A percentile compares a stretch with the other conserved stretches of the same genome.
Conservation (phyloP, 2,888 invertebrate genomes). For the Brachyptera risi region DNA sequence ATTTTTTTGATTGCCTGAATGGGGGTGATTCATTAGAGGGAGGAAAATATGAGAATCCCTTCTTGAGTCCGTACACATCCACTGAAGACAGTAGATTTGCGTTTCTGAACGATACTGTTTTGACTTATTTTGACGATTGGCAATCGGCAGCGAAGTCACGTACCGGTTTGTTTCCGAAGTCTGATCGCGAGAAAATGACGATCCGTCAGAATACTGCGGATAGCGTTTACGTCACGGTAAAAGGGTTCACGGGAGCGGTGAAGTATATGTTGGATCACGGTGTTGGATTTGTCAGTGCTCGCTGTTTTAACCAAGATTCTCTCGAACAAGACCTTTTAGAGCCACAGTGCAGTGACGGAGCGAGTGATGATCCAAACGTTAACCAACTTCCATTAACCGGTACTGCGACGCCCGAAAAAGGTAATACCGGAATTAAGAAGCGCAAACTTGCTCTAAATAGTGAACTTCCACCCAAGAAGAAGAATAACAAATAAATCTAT, state of each 20-base stretch:
- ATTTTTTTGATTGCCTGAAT: background rate
- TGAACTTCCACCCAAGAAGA: no score
- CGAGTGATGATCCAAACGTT: no score
- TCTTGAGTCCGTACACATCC: background rate
- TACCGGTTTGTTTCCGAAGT: no score
- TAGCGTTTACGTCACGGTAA: background rate
- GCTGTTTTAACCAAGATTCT: background rate
- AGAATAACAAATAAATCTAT: no score
- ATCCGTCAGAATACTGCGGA: background rate
- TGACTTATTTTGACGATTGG: no score
- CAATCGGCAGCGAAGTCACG: no score
- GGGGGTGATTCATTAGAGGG: background rate
- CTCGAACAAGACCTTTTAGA: constrained; percentile 6
- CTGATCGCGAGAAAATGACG: background rate
- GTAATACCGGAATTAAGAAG: no score
- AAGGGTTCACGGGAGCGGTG: background rate
- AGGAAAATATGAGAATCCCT: background rate
- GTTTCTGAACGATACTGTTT: no score
- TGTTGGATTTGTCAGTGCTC: background rate
- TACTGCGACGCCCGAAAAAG: no score
- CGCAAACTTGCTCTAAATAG: no score
- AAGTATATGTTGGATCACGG: background rate
- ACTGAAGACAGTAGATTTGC: background rate
- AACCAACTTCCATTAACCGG: no score
- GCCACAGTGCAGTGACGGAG: background rate